Base-by-base conservation (phyloP, 2,888 invertebrate genomes). In the Rhyacophila evoluta region DNA sequence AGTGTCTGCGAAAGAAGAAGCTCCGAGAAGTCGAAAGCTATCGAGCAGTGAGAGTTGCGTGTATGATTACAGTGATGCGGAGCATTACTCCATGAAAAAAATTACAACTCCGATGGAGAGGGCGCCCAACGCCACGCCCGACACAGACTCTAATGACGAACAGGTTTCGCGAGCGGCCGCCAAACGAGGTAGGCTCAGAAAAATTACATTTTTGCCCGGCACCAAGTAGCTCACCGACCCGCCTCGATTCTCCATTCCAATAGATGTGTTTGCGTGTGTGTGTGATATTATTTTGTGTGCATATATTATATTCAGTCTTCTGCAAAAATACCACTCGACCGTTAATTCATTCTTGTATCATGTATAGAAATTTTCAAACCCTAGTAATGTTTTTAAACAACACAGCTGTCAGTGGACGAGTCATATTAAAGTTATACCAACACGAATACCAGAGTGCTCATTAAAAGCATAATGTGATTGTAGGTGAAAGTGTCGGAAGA, bases 161-260 rank as follows among this genome's bases (percentile, higher is more conserved):
- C 55, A 74, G 11, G 33, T 75, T 55, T 84, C 85, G 19, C 84
- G 83, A 69, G 77, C 85, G n/a, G 72, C 83, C 8, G 72, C 83
- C 39, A 91, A 93, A 92, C 93, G 92, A 93, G 93, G 93, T 93
- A 90, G 91, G 87, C 89, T 89, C 86, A 91, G 92, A 89, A 93
- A 92, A 87, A 94, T 94, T 86, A 92, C 93, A 84, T 94, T 94
- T 91, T 93, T 93, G 89, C 93, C 93, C 84, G 93, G 93, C 84
- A 93, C 93, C 83, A 93, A 93, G 79, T 82, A 81, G 82, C 41
- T 41, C 76, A 27, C 72, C 79, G 67, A 25, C 41, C 28, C 67
- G 33, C 70, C 74, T 72, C 78, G 39, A 33, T 68, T 4, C 74
- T 74, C 39, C 75, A 79, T 79, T 72, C 75, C 79, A 27, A 72